phyloP scores from a whole-genome alignment of 2,113 vertebrate species.

The Alces alces region DNA sequence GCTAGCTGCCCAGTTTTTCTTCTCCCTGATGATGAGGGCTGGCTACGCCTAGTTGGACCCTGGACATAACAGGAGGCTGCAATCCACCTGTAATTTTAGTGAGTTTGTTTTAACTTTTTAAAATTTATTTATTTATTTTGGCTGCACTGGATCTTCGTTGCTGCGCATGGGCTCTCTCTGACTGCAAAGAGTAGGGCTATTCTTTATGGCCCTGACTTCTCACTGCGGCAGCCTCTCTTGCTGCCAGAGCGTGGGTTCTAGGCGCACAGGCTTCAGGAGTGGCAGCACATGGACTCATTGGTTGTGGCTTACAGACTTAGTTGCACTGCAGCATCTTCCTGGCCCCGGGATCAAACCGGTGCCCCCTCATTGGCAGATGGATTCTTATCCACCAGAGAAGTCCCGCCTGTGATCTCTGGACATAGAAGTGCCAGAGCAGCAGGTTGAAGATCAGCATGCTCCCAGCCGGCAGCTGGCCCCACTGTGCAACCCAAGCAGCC shows the following conservation, averaged over 20 bases:
- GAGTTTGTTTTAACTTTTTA: background rate
- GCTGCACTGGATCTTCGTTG: rapidly evolving
- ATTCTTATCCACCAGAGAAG: background rate
- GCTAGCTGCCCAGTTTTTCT: background rate
- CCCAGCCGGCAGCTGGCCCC: rapidly evolving
- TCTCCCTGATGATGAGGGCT: background rate
- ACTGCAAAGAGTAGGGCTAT: background rate
- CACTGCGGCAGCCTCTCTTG: rapidly evolving
- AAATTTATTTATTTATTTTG: background rate
- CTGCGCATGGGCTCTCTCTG: background rate
- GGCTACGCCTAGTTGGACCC: background rate
- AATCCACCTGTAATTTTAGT: background rate
- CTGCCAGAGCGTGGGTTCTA: rapidly evolving
- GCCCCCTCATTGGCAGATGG: background rate
- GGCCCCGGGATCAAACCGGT: background rate
- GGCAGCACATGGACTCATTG: rapidly evolving
- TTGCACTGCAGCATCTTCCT: background rate
- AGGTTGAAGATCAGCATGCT: background rate
- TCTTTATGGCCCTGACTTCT: background rate
- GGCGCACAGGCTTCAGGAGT: background rate
- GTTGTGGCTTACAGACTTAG: background rate
- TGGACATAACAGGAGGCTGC: background rate
- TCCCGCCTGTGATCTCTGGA: rapidly evolving
- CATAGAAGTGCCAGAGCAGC: no score
- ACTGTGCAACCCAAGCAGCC: rapidly evolving